Evolutionary conservation across 2,888 invertebrate species (phyloP), one percentile per base, ranked within the genome.

Genomic region (Cactoblastis cactorum): DNA sequence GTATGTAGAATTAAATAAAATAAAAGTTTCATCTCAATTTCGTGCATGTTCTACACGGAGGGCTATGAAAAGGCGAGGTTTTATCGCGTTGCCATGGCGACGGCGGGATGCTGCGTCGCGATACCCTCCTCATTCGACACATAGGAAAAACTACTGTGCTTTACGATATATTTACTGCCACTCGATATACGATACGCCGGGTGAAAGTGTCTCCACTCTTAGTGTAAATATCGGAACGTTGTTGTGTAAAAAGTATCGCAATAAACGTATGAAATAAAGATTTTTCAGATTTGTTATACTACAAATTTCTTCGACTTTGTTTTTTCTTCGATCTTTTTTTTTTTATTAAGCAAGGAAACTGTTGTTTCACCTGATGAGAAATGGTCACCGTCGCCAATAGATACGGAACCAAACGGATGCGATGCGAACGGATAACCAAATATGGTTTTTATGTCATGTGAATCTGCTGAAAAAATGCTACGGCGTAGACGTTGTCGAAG

Each of bases 31-130:
- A 49, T 49, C 32, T 35, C 5, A 32, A 28, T 19, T n/a, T 3
- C 41, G 1, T 14, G 14, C 41, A 22, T 41, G 15, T 51, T 47
- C 39, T 51, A 24, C 12, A n/a, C 34, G 46, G 38, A 22, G 43
- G 24, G 47, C 38, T 45, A 15, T 46, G 87, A 86, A 84, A 86
- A 87, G 87, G 83, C 79, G 83, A 87, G 86, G 88, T 83, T 89
- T 89, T 89, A 89, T 90, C 89, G 84, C 83, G 89, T 89, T 82
- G 77, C 86, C 81, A 88, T 88, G 76, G 77, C 74, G 66, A 89
- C 85, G 76, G 71, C 68, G 74, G 79, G 80, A 84, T 75, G 79
- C 80, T 76, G 81, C 82, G 83, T 76, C 80, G 74, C 82, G 82
- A 78, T 83, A 83, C 83, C 79, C 77, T 76, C 77, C 79, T 62